Evolutionary conservation across 2,888 invertebrate species (phyloP), one percentile per base, ranked within the genome.

Genomic region (Mesoligia furuncula): DNA sequence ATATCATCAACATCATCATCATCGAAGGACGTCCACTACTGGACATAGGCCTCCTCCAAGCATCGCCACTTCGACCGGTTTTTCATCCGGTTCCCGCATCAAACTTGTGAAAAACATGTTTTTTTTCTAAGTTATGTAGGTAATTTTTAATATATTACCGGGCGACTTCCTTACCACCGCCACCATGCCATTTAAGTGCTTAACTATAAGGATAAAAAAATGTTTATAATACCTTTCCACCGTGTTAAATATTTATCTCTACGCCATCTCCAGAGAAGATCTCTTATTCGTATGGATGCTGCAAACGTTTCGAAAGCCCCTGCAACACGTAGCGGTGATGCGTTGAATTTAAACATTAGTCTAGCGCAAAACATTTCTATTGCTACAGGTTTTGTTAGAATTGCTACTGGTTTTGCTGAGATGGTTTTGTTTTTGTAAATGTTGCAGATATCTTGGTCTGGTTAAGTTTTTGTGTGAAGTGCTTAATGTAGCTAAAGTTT

Each of bases 331-430:
- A 61, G 70, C 20, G 72, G 61, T 69, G 77, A 81, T 77, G 73
- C 82, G 77, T 71, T 83, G 82, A 73, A 83, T 83, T 81, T 85
- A 83, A 83, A 83, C 85, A 83, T 83, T 73, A 76, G 71, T 79
- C 59, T 42, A 57, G 54, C 27, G 71, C 73, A 73, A 81, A 39
- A 75, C 61, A 73, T 85, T 81, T 77, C 59, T 71, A 64, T 77
- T 59, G 81, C 15, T 13, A 70, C 57, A 31, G 7, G 54, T 36
- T 48, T n/a, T n/a, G 15, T 24, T n/a, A 54, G 48, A 42, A 42
- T 62, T 51, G 73, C 31, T 59, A 15, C 42, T 13, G 36, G 31
- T 3, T 31, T n/a, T 71, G 24, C 27, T 20, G n/a, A 13, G 17
- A 51, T 72, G 36, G 71, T 79, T 68, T 84, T 69, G 13, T 65